Base-by-base conservation (phyloP, 1,140 invertebrate genomes). In the Drosophila mayri region DNA sequence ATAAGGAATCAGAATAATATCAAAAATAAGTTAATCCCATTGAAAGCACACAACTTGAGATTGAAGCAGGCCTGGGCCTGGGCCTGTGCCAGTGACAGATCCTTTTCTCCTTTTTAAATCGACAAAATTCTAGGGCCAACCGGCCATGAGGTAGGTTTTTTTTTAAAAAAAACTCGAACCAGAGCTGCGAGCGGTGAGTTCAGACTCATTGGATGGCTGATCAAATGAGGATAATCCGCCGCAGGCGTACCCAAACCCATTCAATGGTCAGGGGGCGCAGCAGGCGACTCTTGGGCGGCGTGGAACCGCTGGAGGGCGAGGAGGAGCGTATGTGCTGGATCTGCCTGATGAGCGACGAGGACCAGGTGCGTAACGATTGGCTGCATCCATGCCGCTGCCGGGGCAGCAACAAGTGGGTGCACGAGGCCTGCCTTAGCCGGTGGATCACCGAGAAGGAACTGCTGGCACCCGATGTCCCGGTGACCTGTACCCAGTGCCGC, bases 381-480 rank as follows among this genome's bases (percentile, higher is more conserved):
- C 12, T 79, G 59, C 81, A 85, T 28, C 85, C 85, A 0, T 90
- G 85, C 22, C 85, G 78, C 3, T 90, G 85, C n/a, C 85, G 86
- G 9, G 86, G 85, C 52, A 70, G 71, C 64, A 90, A 76, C 16
- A 79, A 81, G n/a, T 90, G 85, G 85, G 85, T 90, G 49, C 85
- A 90, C 46, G 85, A 81, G 46, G 20, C 47, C 30, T 90, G 85
- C 44, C 78, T 90, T 2, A 61, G 64, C 46, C 86, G 86, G 12
- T 90, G 86, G 86, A 71, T 90, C 9, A 79, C 76, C 44, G 85
- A 90, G 47, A 85, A 79, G 44, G 74, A 90, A 43, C 30, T 46
- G 37, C 20, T 47, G 2, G 52, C 67, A 3, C 81, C 81, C 16
- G 78, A 74, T 18, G 3, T 40, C 8, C 49, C 70, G 0, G 66